Evolutionary conservation across 2,113 vertebrate species (phyloP).

Genomic region (Alaudala cheleensis): DNA sequence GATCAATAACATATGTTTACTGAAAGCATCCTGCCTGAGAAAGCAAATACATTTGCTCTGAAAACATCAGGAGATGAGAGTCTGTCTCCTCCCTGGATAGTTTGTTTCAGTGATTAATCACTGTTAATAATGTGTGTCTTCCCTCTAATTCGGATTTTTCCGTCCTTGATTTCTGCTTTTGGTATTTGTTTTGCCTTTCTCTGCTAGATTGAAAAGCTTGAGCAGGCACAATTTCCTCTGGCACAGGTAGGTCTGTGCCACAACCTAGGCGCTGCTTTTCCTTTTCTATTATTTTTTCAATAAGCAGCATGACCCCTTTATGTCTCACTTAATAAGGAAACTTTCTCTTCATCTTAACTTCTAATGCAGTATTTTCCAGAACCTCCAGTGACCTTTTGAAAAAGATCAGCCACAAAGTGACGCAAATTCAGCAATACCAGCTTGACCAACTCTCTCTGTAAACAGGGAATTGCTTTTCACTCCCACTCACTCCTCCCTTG

Average conservation of each 20-base stretch:
- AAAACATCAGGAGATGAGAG: background rate
- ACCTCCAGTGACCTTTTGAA: slow-evolving; percentile 33
- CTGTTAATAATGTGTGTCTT: background rate
- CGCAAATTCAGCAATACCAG: background rate
- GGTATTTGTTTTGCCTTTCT: background rate
- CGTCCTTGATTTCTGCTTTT: background rate
- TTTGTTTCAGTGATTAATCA: slow-evolving; percentile 46
- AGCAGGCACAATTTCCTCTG: background rate
- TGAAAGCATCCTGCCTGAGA: background rate
- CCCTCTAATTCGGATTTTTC: background rate
- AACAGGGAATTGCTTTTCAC: background rate
- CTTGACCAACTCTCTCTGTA: background rate
- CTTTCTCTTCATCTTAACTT: background rate
- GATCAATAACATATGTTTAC: background rate
- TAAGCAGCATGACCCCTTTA: slow-evolving; percentile 35
- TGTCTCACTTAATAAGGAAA: slow-evolving; percentile 30
- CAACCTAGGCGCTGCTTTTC: background rate
- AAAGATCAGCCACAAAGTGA: background rate
- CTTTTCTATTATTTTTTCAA: background rate
- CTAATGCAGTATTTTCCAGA: background rate
- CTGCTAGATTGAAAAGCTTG: background rate
- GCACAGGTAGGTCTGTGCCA: background rate
- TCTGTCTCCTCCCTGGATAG: background rate
- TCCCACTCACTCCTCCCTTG: background rate
- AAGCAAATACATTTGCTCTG: background rate